Evolutionary conservation across 2,797 vertebrate genomes (phyloP), one percentile per base, ranked within the genome.

Genomic region (Coregonus suidteri): DNA sequence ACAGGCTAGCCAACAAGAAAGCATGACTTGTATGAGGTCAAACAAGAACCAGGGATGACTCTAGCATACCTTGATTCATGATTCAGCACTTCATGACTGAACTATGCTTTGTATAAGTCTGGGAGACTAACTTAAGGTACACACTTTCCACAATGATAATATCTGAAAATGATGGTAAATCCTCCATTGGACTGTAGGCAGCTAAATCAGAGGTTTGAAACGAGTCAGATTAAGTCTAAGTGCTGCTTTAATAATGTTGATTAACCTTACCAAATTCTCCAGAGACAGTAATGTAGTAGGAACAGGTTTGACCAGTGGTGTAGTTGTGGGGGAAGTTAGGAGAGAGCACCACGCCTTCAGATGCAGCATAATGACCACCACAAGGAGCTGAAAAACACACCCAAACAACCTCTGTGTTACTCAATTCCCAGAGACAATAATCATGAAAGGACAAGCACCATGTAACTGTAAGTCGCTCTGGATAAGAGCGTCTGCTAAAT

Each of bases 281-380:
- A 7, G 98, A 97, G n/a, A 99, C 98, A 0, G 95, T 95, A 86
- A 99, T 97, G 85, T 96, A 95, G 86, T 98, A 99, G 78, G 94
- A 92, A 79, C 98, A 99, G 0, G 91, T 95, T 85, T 97, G 96
- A 11, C 96, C 96, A 3, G 94, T 92, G 0, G 97, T 99, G 90
- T 99, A 99, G 91, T 99, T 99, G 73, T 95, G 94, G 71, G 98
- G 98, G 86, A 96, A 99, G 91, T 96, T 96, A 71, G 98, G 98
- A 54, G 98, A 99, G 72, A 99, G 83, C 81, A 99, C 97, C 0
- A 99, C 97, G 20, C 98, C 98, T 9, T 98, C 97, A 16, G 95
- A 94, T 83, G 97, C 98, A 0, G 87, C 88, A 73, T 98, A 97
- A 75, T 97, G 96, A 13, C 98, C 98, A 81, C 98, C 98, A 41